Evolutionary conservation across 2,888 invertebrate species (phyloP).

Genomic region (Mythimna lalbum): DNA sequence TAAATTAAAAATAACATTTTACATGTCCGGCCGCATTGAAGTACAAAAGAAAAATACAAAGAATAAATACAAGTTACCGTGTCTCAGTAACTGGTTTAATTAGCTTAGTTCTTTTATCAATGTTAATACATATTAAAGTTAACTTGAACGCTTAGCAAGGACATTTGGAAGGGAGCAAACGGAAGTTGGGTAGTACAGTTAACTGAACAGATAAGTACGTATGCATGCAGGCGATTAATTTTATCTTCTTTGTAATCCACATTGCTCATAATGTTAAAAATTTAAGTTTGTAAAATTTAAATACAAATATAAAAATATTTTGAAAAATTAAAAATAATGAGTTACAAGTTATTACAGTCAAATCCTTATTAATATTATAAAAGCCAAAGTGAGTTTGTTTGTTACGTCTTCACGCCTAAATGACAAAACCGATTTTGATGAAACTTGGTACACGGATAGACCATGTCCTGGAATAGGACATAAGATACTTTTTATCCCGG

Average conservation of each 20-base stretch:
- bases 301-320: too few species aligned
- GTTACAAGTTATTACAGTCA: too few species aligned
- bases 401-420: too few species aligned
- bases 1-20: slow-evolving; percentile 62
- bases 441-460: too few species aligned
- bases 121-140: slow-evolving; percentile 11
- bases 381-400: too few species aligned
- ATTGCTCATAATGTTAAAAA: too few species aligned
- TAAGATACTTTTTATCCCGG: too few species aligned
- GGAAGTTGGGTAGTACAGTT: slow-evolving; percentile 18
- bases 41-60: slow-evolving; percentile 23
- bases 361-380: too few species aligned
- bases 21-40: slow-evolving; percentile 31
- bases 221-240: not conserved
- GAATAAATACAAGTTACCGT: slow-evolving; percentile 11
- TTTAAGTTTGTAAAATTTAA: too few species aligned
- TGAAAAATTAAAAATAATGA: too few species aligned
- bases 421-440: too few species aligned
- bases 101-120: slow-evolving; percentile 26
- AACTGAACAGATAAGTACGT: slow-evolving; percentile 2
- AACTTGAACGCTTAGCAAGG: slow-evolving; percentile 32
- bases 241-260: not conserved
- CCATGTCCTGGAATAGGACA: too few species aligned
- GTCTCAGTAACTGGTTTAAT: slow-evolving; percentile 20
- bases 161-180: slow-evolving; percentile 29